Percentiles rank a stretch among this genome's conserved stretches.
phyloP scores from a whole-genome alignment of 2,888 invertebrate species.

The Xanthorhoe spadicearia region DNA sequence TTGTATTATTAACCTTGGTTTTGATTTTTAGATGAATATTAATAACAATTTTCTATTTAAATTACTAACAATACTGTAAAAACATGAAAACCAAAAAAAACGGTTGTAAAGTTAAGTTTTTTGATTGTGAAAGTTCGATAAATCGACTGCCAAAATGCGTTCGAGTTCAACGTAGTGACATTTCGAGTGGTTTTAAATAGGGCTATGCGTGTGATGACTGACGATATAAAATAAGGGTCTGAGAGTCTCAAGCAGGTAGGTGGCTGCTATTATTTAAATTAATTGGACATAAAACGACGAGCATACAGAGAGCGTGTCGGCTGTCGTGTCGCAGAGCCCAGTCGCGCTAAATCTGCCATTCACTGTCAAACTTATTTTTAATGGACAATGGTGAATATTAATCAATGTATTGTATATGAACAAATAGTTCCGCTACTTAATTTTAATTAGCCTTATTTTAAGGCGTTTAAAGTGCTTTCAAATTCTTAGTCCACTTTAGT shows the following conservation, averaged over 20 bases:
- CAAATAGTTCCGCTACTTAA: conserved; percentile 17
- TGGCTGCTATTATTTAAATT: conserved; percentile 82
- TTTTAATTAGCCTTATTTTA: neutral
- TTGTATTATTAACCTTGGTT: conserved; percentile 31
- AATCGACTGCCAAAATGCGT: conserved; percentile 9
- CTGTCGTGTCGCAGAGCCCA: conserved; percentile 56
- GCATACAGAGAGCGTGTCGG: conserved; percentile 69
- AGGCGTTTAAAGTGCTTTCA: neutral
- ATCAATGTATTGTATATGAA: conserved; percentile 34
- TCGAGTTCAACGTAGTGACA: conserved; percentile 23
- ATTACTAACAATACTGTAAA: neutral
- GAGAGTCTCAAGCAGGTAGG: conserved; percentile 68
- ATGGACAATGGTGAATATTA: conserved; percentile 47
- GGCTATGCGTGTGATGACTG: conserved; percentile 38
- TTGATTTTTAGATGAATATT: neutral
- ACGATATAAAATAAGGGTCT: conserved; percentile 55
- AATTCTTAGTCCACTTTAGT: too few relatives aligned
- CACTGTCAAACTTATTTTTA: conserved; percentile 47
- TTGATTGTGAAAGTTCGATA: neutral
- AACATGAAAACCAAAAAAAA: neutral
- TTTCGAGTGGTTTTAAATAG: conserved; percentile 37
- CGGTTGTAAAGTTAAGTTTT: neutral
- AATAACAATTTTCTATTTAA: neutral
- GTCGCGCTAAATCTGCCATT: conserved; percentile 57
- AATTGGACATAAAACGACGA: conserved; percentile 80